These are phyloP conservation scores for Parnassius glacialis DNA, from an alignment of 2,888 invertebrate species.

Conservation along the genomic window DNA sequence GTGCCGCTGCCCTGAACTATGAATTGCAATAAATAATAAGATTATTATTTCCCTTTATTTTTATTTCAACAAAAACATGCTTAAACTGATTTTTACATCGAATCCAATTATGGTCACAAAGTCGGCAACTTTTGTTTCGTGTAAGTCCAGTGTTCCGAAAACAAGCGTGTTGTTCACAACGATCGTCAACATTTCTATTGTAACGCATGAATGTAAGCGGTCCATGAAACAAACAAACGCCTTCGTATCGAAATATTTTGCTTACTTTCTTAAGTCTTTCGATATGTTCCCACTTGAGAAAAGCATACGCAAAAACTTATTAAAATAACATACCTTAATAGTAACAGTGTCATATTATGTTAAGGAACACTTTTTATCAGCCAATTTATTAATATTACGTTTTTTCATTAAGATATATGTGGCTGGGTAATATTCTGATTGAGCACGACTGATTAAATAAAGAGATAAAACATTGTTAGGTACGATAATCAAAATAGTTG, in stretches of 20 bases:
- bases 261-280: slow-evolving; percentile 47
- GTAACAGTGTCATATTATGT: no score
- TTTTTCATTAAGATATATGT: neutral
- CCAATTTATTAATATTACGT: neutral
- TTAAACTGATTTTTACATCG: no score
- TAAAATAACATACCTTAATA: no score
- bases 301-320: neutral
- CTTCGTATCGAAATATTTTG: slow-evolving; percentile 33
- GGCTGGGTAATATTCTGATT: slow-evolving; percentile 5
- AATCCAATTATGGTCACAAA: slow-evolving; percentile 29
- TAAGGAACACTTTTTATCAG: neutral
- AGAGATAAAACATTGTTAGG: slow-evolving; percentile 12
- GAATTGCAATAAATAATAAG: no score
- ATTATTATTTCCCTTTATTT: no score
- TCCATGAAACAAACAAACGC: slow-evolving; percentile 30
- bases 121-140: slow-evolving; percentile 38
- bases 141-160: slow-evolving; percentile 57
- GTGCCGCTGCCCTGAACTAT: no score
- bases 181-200: slow-evolving; percentile 46
- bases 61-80: no score
- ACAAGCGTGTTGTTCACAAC: slow-evolving; percentile 58
- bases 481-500: slow-evolving; percentile 25
- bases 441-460: slow-evolving; percentile 23
- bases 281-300: slow-evolving; percentile 15
- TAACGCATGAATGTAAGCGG: slow-evolving; percentile 24